Conservation (phyloP, 2,888 invertebrate species). For the Carpatolechia fugitivella region DNA sequence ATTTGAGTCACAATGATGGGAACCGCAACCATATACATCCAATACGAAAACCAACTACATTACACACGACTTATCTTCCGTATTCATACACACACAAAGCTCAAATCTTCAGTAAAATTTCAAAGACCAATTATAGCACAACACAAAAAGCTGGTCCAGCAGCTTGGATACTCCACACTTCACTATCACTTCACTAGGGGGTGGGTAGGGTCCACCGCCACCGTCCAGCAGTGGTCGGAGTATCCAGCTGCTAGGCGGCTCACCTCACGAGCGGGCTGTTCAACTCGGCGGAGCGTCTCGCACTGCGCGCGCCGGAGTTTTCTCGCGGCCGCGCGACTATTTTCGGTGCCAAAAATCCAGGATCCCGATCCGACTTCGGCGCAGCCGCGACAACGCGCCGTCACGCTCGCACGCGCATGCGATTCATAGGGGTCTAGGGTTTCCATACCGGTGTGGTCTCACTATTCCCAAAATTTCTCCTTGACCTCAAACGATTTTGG, state of each 20-base stretch:
- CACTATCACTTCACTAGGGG: constrained; percentile 26
- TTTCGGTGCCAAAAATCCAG: constrained; percentile 78
- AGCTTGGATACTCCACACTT: constrained; percentile 61
- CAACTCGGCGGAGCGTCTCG: constrained; percentile 78
- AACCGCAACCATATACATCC: constrained; percentile 29
- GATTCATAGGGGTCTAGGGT: constrained; percentile 9
- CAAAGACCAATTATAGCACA: not conserved
- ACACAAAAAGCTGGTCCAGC: constrained; percentile 14
- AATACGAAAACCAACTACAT: constrained; percentile 5
- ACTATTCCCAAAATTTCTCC: not conserved
- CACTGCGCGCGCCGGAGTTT: constrained; percentile 67
- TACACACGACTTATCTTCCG: not conserved
- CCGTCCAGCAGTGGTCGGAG: constrained; percentile 37
- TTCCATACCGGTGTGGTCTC: constrained; percentile 4
- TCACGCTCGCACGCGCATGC: constrained; percentile 49
- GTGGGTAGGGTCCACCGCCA: constrained; percentile 3
- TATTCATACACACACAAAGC: constrained; percentile 21
- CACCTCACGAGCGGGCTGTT: constrained; percentile 77
- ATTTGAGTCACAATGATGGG: constrained; percentile 65
- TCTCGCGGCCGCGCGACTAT: constrained; percentile 70
- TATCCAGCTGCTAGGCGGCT: constrained; percentile 50
- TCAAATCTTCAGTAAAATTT: constrained; percentile 13
- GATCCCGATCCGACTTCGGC: constrained; percentile 62
- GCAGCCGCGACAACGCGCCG: constrained; percentile 49
- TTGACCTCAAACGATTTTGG: not conserved